A percentile compares a stretch with the other conserved stretches of the same genome.
phyloP scores from a whole-genome alignment of 1,140 invertebrate species.

The Drosophila ogumai region DNA sequence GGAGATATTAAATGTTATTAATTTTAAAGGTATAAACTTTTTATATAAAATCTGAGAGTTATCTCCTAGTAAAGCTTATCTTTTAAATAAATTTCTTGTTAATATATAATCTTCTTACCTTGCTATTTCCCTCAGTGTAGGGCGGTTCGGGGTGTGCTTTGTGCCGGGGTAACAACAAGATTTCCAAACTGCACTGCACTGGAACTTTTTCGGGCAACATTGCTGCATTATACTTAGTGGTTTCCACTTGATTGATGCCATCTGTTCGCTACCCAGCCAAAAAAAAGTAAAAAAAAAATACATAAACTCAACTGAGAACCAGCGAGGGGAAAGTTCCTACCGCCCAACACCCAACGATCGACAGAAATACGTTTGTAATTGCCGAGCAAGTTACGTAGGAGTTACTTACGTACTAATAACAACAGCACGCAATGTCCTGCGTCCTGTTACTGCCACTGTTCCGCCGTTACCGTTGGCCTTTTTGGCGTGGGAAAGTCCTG shows the following conservation, averaged over 20 bases:
- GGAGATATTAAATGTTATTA: background rate
- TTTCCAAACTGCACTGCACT: slow-evolving; percentile 57
- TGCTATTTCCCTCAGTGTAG: background rate
- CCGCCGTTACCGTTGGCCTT: slow-evolving; percentile 4
- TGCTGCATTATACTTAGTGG: slow-evolving; percentile 73
- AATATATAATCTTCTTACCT: too few species aligned
- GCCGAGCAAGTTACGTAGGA: slow-evolving; percentile 40
- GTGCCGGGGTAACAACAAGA: slow-evolving; percentile 44
- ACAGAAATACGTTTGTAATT: slow-evolving; percentile 51
- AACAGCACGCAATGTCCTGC: slow-evolving; percentile 53
- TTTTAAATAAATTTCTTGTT: too few species aligned
- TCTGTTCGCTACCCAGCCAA: slow-evolving; percentile 49
- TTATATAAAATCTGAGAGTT: too few species aligned
- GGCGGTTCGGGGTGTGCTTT: background rate
- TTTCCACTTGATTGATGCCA: slow-evolving; percentile 83
- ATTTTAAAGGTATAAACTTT: background rate
- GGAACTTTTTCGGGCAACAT: slow-evolving; percentile 48
- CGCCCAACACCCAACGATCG: slow-evolving; percentile 36
- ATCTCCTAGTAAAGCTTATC: too few species aligned
- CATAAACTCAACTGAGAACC: background rate
- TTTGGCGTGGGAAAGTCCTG: slow-evolving; percentile 63
- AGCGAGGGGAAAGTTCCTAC: slow-evolving; percentile 25
- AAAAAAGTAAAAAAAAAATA: background rate
- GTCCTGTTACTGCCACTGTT: background rate
- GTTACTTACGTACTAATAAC: slow-evolving; percentile 45